Conservation (phyloP, 2,113 vertebrate genomes). For the Rhinoderma darwinii region DNA sequence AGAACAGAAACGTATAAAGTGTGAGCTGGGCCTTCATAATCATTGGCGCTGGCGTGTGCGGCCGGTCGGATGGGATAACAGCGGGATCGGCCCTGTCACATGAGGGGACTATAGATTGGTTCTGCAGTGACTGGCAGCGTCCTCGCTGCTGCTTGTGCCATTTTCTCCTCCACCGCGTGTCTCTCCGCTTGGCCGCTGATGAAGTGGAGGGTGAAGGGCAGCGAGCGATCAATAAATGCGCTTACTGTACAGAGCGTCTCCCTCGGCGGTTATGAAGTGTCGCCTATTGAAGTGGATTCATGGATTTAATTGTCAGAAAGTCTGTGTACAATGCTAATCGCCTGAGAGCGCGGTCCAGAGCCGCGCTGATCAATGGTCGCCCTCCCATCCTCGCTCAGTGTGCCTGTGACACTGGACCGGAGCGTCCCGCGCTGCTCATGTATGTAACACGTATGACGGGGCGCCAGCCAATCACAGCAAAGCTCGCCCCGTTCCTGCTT, state of each 20-base stretch:
- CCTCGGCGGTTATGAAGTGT: too few species aligned
- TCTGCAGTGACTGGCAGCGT: neutral
- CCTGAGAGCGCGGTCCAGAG: too few species aligned
- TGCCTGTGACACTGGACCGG: too few species aligned
- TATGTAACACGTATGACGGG: neutral
- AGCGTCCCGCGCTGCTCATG: neutral
- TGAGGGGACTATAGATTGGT: neutral
- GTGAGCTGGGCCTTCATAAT: too few species aligned
- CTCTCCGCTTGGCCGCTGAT: neutral
- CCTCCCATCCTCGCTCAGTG: neutral
- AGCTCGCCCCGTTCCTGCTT: neutral
- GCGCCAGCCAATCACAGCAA: neutral
- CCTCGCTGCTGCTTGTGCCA: neutral
- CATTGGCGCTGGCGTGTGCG: neutral
- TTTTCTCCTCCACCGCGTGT: too few species aligned
- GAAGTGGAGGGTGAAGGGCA: constrained; percentile 29
- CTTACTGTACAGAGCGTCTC: neutral
- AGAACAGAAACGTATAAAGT: too few species aligned
- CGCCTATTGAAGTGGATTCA: neutral
- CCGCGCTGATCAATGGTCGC: neutral
- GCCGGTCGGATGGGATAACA: neutral
- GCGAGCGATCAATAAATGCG: constrained; percentile 11
- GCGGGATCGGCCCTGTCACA: neutral
- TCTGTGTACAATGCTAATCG: neutral
- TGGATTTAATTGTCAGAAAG: constrained; percentile 15